Conservation (phyloP, 2,113 vertebrate genomes). For the Stegostoma tigrinum region DNA sequence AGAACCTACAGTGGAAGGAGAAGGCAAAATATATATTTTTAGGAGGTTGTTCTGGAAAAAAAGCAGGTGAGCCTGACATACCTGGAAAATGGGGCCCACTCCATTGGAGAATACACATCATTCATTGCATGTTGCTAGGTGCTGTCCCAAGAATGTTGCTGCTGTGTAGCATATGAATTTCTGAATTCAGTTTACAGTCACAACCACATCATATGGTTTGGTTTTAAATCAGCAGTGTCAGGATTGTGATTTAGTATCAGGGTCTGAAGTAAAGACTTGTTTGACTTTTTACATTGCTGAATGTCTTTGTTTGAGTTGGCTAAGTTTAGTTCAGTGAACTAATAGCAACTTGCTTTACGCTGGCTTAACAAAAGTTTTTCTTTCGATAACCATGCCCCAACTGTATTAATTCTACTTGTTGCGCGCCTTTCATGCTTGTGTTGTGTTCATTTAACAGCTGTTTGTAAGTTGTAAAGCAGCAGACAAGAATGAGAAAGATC, state of each 20-base stretch:
- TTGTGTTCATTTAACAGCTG: conserved; percentile 81
- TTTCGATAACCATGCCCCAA: conserved; percentile 23
- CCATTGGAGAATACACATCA: not conserved
- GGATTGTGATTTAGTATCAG: not conserved
- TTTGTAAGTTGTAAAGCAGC: conserved; percentile 89
- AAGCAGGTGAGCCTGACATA: not conserved
- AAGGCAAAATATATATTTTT: not conserved
- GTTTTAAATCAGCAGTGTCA: not conserved
- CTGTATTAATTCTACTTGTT: conserved; percentile 13
- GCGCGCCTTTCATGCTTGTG: conserved; percentile 41
- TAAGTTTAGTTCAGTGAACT: conserved; percentile 1
- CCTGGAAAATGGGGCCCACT: not conserved
- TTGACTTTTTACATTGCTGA: not conserved
- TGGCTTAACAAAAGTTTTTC: conserved; percentile 28
- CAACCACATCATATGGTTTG: not conserved
- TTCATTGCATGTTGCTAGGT: not conserved
- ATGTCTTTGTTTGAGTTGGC: not conserved
- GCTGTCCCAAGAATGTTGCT: not conserved
- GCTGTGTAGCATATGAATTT: not conserved
- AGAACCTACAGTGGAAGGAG: not conserved
- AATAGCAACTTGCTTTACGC: conserved; percentile 29
- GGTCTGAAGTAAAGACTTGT: not conserved
- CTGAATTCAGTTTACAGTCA: not conserved
- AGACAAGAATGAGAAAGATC: conserved; percentile 99
- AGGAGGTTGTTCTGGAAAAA: not conserved